phyloP scores from a whole-genome alignment of 1,140 invertebrate species.

The Cyphomyrmex costatus region DNA sequence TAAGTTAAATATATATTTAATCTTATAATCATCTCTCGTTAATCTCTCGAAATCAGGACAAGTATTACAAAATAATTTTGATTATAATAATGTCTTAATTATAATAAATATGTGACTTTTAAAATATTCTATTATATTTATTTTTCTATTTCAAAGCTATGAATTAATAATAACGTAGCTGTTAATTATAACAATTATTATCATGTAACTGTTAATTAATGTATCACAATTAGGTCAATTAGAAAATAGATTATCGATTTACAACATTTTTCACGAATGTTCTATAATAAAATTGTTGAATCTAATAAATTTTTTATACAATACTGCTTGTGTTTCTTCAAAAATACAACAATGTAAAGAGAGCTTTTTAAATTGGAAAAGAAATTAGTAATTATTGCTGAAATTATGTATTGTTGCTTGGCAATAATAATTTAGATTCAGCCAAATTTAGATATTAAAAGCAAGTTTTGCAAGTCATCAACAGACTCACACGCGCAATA shows the following conservation, averaged over 20 bases:
- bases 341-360: not conserved
- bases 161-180: not conserved
- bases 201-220: not conserved
- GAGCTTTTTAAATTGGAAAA: not conserved
- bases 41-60: not conserved
- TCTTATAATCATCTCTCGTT: not conserved
- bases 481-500: not conserved
- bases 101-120: not conserved
- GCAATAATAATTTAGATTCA: not conserved
- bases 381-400: not conserved
- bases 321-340: not conserved
- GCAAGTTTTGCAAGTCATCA: not conserved
- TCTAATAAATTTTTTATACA: not conserved
- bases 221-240: not conserved
- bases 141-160: not conserved
- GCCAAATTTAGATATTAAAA: not conserved
- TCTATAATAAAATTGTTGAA: not conserved
- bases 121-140: not conserved
- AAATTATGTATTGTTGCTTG: not conserved
- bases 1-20: not conserved
- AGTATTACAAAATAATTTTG: not conserved
- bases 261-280: not conserved
- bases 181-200: slow-evolving; percentile 5
- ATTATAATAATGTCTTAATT: not conserved
- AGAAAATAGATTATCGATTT: not conserved